Base-by-base conservation (phyloP, 2,888 invertebrate species). In the Polyommatus iphigenia region DNA sequence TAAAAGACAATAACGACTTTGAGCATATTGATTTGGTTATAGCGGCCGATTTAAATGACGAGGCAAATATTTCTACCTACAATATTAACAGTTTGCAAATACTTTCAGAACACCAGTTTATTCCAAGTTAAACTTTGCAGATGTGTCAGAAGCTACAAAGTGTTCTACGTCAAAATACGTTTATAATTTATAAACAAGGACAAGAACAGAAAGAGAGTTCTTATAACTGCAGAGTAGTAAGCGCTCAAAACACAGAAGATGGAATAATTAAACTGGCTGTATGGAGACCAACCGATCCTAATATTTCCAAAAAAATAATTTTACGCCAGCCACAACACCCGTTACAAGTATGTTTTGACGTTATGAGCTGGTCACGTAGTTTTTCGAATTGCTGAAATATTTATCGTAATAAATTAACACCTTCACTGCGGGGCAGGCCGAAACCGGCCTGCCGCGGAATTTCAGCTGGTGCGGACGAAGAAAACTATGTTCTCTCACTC, bases 281-380 rank as follows among this genome's bases (percentile, higher is more conserved):
- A 24, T 62, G 62, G 62, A 62, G 3, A 18, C 8, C 62, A 24
- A 59, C 78, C 13, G 54, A 50, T 10, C 20, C 62, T 10, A 62
- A 62, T n/a, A 10, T 41, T 41, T 41, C 41, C 41, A 41, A 41
- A 41, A 41, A 41, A 8, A 10, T 41, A 41, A 41, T 41, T 41
- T 41, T 41, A 41, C 41, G 41, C 20, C 24, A 24, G 10, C 57
- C 1, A 62, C 62, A 32, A 72, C 0, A 62, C n/a, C 2, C 1
- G 57, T n/a, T 75, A 41, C 10, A 41, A 8, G 41, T 41, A 41
- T 41, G 97, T 3, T 84, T 96, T 10, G 41, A 41, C 10, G 10
- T 41, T 41, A 41, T 41, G 41, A 41, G 41, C n/a, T n/a, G n/a
- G n/a, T n/a, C n/a, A 41, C 10, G 41, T 41, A 41, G 41, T 41